Evolutionary conservation across 2,113 vertebrate genomes (phyloP).

Genomic region (Pelodiscus sinensis): DNA sequence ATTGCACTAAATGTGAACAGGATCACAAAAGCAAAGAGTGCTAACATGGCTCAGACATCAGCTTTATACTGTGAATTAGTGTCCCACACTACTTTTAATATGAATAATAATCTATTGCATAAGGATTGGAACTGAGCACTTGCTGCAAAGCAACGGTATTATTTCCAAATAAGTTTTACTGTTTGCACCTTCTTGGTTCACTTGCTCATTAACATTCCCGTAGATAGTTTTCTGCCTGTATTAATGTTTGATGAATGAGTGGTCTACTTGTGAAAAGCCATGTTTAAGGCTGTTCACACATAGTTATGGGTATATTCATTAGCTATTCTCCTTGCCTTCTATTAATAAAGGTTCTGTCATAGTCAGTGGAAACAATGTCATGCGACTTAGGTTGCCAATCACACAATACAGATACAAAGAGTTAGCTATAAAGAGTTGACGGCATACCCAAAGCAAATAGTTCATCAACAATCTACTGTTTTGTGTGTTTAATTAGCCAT

Average conservation of each 20-base stretch:
- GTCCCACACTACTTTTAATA: too few species aligned
- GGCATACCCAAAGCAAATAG: neutral
- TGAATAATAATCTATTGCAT: neutral
- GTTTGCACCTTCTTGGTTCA: neutral
- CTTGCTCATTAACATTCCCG: neutral
- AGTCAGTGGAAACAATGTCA: slow-evolving; percentile 1
- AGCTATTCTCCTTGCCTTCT: fast-evolving
- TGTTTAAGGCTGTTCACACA: neutral
- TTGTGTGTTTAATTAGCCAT: neutral
- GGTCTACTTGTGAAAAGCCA: neutral
- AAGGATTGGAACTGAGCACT: fast-evolving
- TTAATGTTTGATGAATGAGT: neutral
- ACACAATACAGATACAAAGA: neutral
- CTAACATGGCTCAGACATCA: neutral
- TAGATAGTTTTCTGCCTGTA: neutral
- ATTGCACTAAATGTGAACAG: neutral
- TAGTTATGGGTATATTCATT: neutral
- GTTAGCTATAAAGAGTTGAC: neutral
- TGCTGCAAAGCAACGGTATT: neutral
- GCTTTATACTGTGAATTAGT: neutral
- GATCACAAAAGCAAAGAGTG: neutral
- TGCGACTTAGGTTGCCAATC: neutral
- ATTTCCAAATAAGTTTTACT: neutral
- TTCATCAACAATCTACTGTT: neutral
- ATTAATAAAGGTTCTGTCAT: neutral